Percentiles rank a stretch among this genome's conserved stretches.
phyloP scores from a whole-genome alignment of 2,888 invertebrate genomes.

The Diaprepes abbreviatus region DNA sequence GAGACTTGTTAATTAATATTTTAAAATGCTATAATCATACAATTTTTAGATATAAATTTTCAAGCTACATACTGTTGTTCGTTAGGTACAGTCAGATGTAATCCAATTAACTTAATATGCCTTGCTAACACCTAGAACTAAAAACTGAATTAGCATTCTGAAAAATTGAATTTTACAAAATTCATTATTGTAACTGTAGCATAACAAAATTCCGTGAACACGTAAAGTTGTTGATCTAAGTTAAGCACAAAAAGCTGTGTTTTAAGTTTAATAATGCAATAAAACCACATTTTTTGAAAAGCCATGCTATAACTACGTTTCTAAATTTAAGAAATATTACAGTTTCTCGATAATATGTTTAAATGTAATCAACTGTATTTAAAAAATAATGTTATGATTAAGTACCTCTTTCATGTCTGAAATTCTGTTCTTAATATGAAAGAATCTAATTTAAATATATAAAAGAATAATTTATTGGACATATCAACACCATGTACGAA shows the following conservation, averaged over 20 bases:
- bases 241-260: slow-evolving; percentile 52
- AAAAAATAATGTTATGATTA: too few species aligned
- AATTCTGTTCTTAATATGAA: too few species aligned
- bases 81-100: slow-evolving; percentile 21
- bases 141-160: slow-evolving; percentile 35
- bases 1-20: slow-evolving; percentile 12
- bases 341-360: slow-evolving; percentile 2
- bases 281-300: slow-evolving; percentile 49
- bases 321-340: slow-evolving; percentile 38
- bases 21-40: slow-evolving; percentile 23
- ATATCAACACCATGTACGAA: too few species aligned
- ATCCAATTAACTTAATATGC: slow-evolving; percentile 37
- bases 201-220: slow-evolving; percentile 31
- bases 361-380: background rate
- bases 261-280: slow-evolving; percentile 46
- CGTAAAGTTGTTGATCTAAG: slow-evolving; percentile 42
- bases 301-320: slow-evolving; percentile 50
- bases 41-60: slow-evolving; percentile 10
- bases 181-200: slow-evolving; percentile 31
- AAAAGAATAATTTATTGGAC: too few species aligned
- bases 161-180: slow-evolving; percentile 14
- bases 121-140: slow-evolving; percentile 41
- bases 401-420: too few species aligned
- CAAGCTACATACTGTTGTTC: slow-evolving; percentile 41
- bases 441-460: too few species aligned